Base-by-base conservation (phyloP, 1,140 invertebrate genomes). In the Aethina tumida region DNA sequence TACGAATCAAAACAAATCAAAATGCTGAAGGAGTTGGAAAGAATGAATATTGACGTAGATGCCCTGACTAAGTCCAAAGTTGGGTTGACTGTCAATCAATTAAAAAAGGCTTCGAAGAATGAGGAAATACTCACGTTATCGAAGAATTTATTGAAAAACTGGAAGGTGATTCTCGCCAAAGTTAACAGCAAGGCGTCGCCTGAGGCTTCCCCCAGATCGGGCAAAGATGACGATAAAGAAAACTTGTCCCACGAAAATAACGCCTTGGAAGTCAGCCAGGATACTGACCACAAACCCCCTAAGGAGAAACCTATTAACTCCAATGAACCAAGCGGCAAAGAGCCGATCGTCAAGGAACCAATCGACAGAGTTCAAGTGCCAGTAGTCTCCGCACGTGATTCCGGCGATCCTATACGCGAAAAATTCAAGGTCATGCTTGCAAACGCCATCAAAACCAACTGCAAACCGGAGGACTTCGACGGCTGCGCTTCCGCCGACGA, bases 1-100 rank as follows among this genome's bases (percentile, higher is more conserved):
- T 74, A 80, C 64, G 88, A 92, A 65, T 84, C 84, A 47, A 82
- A 91, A 66, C 90, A 91, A 9, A 60, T 94, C 45, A 91, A 97
- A 56, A 64, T 94, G 28, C 65, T 97, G 7, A 94, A 93, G 67
- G 70, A 77, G 35, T 68, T 97, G 21, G 81, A 92, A 66, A 86
- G 81, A 24, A 68, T 93, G 35, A 84, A 87, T 27, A 86, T 97
- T 12, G 89, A 89, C 62, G 68, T 97, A 49, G 86, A 90, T 47
- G 79, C 90, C 17, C 62, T 91, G 35, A 89, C 84, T 5, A 96
- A 91, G 69, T 99, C 96, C 5, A 75, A 93, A 49, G 96, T 99
- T 64, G 96, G 96, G 9, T 95, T 97, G 88, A 97, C 90, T 18
- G 92, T 99, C 0, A 99, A 99, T 69, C 87, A 91, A 39, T 71